These are phyloP conservation scores for Megaustenia siamemsis DNA, from an alignment of 2,888 invertebrate species.

Conservation along the genomic window DNA sequence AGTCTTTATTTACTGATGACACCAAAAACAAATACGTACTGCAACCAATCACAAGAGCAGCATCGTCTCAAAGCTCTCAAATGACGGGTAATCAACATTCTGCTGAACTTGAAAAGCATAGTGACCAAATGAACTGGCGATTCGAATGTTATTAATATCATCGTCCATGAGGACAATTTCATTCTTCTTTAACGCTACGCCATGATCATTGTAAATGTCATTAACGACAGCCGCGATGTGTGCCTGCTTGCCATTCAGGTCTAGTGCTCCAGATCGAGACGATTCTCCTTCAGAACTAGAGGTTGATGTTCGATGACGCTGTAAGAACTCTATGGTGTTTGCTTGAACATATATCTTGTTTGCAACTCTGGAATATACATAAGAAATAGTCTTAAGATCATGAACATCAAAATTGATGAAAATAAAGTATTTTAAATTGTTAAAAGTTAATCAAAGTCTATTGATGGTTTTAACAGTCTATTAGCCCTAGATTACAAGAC, in stretches of 20 bases:
- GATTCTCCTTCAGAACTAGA: not conserved
- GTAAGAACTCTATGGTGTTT: conserved; percentile 71
- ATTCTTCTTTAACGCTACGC: conserved; percentile 46
- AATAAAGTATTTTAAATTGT: no score
- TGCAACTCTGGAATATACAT: conserved; percentile 66
- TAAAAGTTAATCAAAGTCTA: no score
- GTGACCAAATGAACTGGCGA: conserved; percentile 48
- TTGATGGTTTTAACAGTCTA: no score
- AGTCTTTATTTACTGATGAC: no score
- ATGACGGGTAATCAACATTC: conserved; percentile 49
- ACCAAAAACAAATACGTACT: no score
- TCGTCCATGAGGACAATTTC: conserved; percentile 59
- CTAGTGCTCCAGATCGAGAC: not conserved
- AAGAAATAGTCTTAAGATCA: not conserved
- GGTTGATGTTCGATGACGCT: conserved; percentile 61
- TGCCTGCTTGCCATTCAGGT: conserved; percentile 48
- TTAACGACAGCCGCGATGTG: conserved; percentile 52
- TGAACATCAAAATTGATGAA: not conserved
- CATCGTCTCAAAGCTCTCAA: conserved; percentile 55
- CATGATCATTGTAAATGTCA: conserved; percentile 47
- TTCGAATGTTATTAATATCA: conserved; percentile 55
- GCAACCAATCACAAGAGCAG: conserved; percentile 41
- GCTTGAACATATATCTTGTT: conserved; percentile 71
- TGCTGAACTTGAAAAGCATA: conserved; percentile 51
- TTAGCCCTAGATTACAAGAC: no score